Evolutionary conservation across 2,888 invertebrate genomes (phyloP).

Genomic region (Drosophila paramelanica): DNA sequence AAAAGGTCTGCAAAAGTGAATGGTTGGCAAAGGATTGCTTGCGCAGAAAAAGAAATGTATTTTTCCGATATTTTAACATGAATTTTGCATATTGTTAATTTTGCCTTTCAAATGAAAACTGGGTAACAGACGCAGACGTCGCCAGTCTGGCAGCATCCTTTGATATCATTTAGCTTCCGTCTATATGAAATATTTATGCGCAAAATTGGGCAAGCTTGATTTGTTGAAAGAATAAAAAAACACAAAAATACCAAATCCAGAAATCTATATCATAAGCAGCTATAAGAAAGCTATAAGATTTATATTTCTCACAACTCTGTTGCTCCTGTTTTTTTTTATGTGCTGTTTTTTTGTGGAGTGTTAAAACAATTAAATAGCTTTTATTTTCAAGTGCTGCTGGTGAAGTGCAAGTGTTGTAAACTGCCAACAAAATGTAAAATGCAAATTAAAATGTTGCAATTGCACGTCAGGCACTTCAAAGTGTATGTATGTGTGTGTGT

Average conservation of each 20-base stretch:
- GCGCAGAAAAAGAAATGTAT: constrained; percentile 73
- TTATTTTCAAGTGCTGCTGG: constrained; percentile 18
- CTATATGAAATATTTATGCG: constrained; percentile 35
- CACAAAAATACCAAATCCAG: too few relatives aligned
- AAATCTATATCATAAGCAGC: background rate
- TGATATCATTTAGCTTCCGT: constrained; percentile 70
- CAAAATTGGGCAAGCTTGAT: constrained; percentile 38
- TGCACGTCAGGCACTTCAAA: constrained; percentile 16
- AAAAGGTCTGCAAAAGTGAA: constrained; percentile 29
- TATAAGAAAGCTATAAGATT: background rate
- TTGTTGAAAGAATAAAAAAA: constrained; percentile 10
- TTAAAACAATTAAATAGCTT: constrained; percentile 21
- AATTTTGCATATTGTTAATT: constrained; percentile 83
- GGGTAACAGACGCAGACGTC: constrained; percentile 22
- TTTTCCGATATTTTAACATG: constrained; percentile 83
- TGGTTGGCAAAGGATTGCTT: constrained; percentile 66
- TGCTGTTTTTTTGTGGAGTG: constrained; percentile 8
- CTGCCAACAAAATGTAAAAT: constrained; percentile 29
- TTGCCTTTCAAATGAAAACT: constrained; percentile 70
- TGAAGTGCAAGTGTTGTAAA: constrained; percentile 27
- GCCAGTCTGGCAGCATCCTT: constrained; percentile 23
- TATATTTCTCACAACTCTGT: background rate
- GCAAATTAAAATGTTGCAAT: constrained; percentile 37
- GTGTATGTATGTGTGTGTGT: constrained; percentile 3
- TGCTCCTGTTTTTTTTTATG: background rate